Percentiles rank a stretch among this genome's conserved stretches.
These are phyloP conservation scores for Ennomos fuscantarius DNA, from an alignment of 2,888 invertebrate genomes.

Conservation along the genomic window DNA sequence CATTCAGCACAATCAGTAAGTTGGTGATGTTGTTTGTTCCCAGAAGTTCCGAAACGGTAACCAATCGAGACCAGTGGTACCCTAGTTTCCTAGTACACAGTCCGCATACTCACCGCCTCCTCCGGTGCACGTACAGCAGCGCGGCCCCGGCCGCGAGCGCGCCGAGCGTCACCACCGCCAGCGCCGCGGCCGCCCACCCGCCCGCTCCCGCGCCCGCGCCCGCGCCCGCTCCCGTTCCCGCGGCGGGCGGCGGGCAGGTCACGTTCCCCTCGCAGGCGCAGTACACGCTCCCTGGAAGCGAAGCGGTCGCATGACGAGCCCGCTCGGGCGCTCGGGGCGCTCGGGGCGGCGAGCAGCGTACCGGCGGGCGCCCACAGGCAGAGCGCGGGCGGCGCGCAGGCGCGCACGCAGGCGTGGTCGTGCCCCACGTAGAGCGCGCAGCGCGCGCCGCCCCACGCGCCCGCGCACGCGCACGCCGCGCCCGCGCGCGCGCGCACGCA, in stretches of 20 bases:
- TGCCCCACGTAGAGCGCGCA: constrained; percentile 88
- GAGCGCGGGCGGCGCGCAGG: constrained; percentile 80
- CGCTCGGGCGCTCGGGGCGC: too few species aligned
- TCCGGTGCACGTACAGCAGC: constrained; percentile 57
- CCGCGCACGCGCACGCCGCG: constrained; percentile 89
- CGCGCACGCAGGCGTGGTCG: constrained; percentile 80
- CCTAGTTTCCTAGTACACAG: too few species aligned
- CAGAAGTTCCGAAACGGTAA: too few species aligned
- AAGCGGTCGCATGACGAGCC: neutral
- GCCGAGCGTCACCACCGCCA: constrained; percentile 56
- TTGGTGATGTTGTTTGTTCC: too few species aligned
- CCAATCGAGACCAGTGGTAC: too few species aligned
- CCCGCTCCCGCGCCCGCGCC: constrained; percentile 52
- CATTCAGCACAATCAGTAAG: too few species aligned
- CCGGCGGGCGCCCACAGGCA: constrained; percentile 67
- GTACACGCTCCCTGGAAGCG: constrained; percentile 59
- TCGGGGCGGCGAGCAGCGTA: too few species aligned
- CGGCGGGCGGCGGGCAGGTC: constrained; percentile 50
- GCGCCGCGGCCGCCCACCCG: constrained; percentile 57
- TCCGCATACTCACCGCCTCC: constrained; percentile 62
- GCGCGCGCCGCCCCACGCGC: constrained; percentile 91
- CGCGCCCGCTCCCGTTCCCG: constrained; percentile 32
- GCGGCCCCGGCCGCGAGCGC: constrained; percentile 55
- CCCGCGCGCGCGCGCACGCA: constrained; percentile 55
- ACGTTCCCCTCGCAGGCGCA: constrained; percentile 71